Evolutionary conservation across 1,140 invertebrate species (phyloP), one percentile per base, ranked within the genome.

Genomic region (Drosophila subobscura): DNA sequence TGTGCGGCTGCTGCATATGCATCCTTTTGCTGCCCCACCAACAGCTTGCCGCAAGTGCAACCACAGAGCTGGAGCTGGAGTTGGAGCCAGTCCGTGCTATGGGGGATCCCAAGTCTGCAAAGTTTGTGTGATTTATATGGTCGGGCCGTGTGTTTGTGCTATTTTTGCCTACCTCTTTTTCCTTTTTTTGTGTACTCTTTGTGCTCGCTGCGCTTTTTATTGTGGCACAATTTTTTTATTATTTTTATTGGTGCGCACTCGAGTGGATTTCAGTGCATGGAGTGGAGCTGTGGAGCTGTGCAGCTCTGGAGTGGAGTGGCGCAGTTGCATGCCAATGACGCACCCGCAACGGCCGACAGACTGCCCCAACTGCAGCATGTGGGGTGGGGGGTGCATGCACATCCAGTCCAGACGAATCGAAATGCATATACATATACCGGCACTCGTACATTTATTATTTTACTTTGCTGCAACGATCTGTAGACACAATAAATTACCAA

Each of bases 401-500:
- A 55, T 63, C 58, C 57, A 73, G 73, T 64, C 60, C 60, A 66
- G 71, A 46, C 52, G 29, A 23, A 23, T 46, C 8, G 41, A 55
- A 47, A 49, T 44, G 55, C 52, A 61, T 50, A 57, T 67, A 33
- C 8, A 8, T 67, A 33, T 33, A 8, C 33, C 33, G 10, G 10
- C 33, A 37, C 33, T 37, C 33, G 50, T 72, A 72, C 66, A 88
- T 86, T 86, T 78, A 83, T 83, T 88, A 79, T 83, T 86, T 85
- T 80, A 77, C 80, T 78, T 80, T 65, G 51, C 65, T 76, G 78
- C 79, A 86, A 86, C 83, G 85, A 88, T 86, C 83, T 86, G 83
- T 86, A 86, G 83, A 88, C 83, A 88, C 83, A 86, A 86, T 86
- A 86, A 86, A 86, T 86, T 86, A 86, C 83, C 83, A 86, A 86